Evolutionary conservation across 2,797 vertebrate species (phyloP), one percentile per base, ranked within the genome.

Genomic region (Hoplostethus atlanticus): DNA sequence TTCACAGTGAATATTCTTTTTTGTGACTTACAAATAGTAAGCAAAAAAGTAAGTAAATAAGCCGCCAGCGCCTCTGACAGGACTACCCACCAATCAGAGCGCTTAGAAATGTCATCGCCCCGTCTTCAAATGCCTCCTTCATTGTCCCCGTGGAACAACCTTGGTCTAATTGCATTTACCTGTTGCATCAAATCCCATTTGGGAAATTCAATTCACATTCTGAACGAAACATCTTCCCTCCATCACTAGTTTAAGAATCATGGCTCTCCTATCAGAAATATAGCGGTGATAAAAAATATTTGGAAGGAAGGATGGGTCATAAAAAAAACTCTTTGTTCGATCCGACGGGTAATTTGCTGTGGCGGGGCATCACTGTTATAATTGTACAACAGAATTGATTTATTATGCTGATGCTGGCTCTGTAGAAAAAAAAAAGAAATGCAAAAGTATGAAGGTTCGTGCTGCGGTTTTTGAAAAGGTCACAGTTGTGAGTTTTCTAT

Each of bases 141-240:
- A 0, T 68, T 30, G 28, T 56, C 77, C 63, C 54, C 47, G 63
- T 66, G 65, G 57, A 71, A 74, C 84, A 77, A 77, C 87, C 57
- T 73, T 75, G 53, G 53, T 90, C 68, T 90, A 90, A 93, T 89
- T 90, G 54, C 80, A 88, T 93, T 91, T 81, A 77, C 68, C 73
- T 85, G 85, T 76, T 67, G 77, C 72, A 87, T 61, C 70, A 80
- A 80, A 89, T 87, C 87, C 56, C 80, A 88, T 88, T 80, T 81
- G 57, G 66, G 51, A 65, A 82, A 83, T 68, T 73, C 68, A 84
- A 52, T 68, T 71, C 73, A 80, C 76, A 36, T 71, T 77, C 34
- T 77, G 70, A 83, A 70, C 73, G 50, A 84, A 87, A 81, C 2
- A 62, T 77, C 71, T 66, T 38, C 52, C 60, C 42, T 74, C 12